These are phyloP conservation scores for Phallusia fumigata DNA, from an alignment of 23 tunicate species.

Conservation along the genomic window DNA sequence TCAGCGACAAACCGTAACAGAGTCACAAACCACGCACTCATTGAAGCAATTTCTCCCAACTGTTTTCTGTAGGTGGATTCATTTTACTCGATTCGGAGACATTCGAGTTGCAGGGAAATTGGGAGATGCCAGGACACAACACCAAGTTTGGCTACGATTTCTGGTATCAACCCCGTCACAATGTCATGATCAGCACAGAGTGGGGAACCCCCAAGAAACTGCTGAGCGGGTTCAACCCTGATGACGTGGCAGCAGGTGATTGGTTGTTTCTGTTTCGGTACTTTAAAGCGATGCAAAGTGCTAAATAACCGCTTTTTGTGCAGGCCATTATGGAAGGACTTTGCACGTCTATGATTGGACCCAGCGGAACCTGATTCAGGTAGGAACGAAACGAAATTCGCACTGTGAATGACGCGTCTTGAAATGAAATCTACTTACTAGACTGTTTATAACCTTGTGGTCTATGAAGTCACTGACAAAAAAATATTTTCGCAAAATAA, in stretches of 20 bases:
- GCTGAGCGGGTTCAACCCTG: slow-evolving; percentile 47
- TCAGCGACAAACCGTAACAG: too few relatives aligned
- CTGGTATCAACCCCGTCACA: slow-evolving; percentile 84
- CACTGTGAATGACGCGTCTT: too few relatives aligned
- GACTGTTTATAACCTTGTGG: too few relatives aligned
- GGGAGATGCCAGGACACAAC: slow-evolving; percentile 73
- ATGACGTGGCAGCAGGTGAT: slow-evolving; percentile 57
- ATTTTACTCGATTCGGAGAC: slow-evolving; percentile 62
- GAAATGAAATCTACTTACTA: too few relatives aligned
- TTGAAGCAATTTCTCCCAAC: too few relatives aligned
- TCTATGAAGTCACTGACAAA: too few relatives aligned
- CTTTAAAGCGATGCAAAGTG: too few relatives aligned
- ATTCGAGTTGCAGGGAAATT: slow-evolving; percentile 54
- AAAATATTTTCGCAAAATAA: too few relatives aligned
- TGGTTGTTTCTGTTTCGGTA: too few relatives aligned
- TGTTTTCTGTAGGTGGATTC: slow-evolving; percentile 47
- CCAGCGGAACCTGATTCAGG: slow-evolving; percentile 41
- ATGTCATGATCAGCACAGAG: slow-evolving; percentile 80
- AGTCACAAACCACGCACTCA: too few relatives aligned
- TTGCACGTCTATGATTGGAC: slow-evolving; percentile 74
- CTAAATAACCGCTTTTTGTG: neutral
- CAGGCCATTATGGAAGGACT: neutral
- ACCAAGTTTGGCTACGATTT: slow-evolving; percentile 69
- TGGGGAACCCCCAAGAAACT: slow-evolving; percentile 76
- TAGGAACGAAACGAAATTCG: slow-evolving; percentile 4